Evolutionary conservation across 2,888 invertebrate species (phyloP), one percentile per base, ranked within the genome.

Genomic region (Plagodis dolabraria): DNA sequence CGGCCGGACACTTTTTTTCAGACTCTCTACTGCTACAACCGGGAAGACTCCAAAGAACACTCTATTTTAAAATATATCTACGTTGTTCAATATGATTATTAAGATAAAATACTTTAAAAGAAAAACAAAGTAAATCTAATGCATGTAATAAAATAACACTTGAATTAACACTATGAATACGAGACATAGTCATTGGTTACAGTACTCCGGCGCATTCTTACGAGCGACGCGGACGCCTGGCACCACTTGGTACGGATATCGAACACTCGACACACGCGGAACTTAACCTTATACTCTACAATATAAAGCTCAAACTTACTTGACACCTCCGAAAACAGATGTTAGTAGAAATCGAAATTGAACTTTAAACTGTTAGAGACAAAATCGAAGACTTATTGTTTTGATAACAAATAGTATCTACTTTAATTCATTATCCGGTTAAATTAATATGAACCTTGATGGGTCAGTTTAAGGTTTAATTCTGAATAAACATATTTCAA

Each of bases 191-290:
- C 64, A 60, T 60, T 64, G 60, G 64, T 61, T 61, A 85, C 83
- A 79, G 79, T 84, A 84, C 77, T 80, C 82, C 69, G 73, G 80
- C 86, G 83, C 86, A 82, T 83, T 80, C 82, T 76, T 74, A 74
- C 77, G 78, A n/a, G n/a, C n/a, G n/a, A n/a, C n/a, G n/a, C n/a
- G n/a, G n/a, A 68, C 75, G 86, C 84, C 87, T 84, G 89, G 88
- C 79, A 89, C 89, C 66, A 80, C 68, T 74, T 86, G 89, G 87
- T 83, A 89, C 89, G 78, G 73, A 65, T 64, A 57, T 53, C 64
- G 65, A 66, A 69, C 35, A 33, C 52, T 42, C 38, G 47, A 53
- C 50, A 51, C 53, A 64, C 53, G 49, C 55, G 35, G 78, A 76
- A 77, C 59, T 54, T 59, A 53, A 76, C 75, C 69, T 64, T 82